Base-by-base conservation (phyloP, 2,888 invertebrate species). In the Ophioninae sp. region DNA sequence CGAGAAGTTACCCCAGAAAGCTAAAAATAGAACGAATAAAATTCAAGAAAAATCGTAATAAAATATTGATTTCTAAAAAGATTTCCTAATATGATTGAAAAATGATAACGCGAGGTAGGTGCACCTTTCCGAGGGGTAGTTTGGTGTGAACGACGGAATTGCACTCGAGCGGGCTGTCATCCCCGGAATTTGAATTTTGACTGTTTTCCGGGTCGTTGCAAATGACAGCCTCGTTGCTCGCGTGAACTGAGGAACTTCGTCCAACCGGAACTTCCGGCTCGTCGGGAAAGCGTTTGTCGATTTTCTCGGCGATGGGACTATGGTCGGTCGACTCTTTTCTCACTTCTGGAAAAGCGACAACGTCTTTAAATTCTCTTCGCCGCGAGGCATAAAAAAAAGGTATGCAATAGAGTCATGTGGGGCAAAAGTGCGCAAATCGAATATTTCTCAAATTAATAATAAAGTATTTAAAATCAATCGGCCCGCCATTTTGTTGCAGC, bases 91-190 rank as follows among this genome's bases (percentile, higher is more conserved):
- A 30, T 3, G 30, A 30, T 30, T 30, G 1, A 30, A 30, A 30
- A 30, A 30, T 30, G 30, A 30, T 3, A 2, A 30, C 1, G 30
- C 3, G 30, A 3, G 30, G 30, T 30, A 5, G 39, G 76, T 87
- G 39, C 44, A 96, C 96, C 94, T 96, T 96, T 84, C 96, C 96
- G n/a, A 96, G 95, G 21, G 96, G 95, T 85, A 96, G 90, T 88
- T 95, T 95, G 2, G 95, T 95, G 89, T 95, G 95, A 7, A 96
- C 95, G 73, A 95, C 93, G 59, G 94, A 94, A 69, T 93, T 94
- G 74, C 95, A 95, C 87, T 95, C 95, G 6, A 94, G 93, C 0
- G 95, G 93, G n/a, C 94, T 94, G 57, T 94, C 94, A 72, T 94
- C 95, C 88, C 95, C 94, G 59, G 92, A 92, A 88, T 92, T 91